A percentile compares a stretch with the other conserved stretches of the same genome.
Conservation (phyloP, 2,797 vertebrate species). For the Crax fasciolata region DNA sequence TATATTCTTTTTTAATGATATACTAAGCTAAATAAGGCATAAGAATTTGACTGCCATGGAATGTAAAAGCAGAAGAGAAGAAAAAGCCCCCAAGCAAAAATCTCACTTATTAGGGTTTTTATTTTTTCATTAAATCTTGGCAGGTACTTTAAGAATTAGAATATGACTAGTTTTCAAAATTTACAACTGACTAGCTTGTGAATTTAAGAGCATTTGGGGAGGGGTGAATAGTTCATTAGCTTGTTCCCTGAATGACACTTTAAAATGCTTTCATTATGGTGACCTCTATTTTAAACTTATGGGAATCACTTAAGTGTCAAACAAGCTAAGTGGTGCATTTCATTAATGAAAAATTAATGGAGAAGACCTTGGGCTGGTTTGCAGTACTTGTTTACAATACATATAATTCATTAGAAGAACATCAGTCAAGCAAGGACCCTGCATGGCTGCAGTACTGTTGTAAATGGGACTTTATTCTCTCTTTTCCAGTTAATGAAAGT, state of each 20-base stretch:
- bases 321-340: conserved; percentile 83
- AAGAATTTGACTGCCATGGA: neutral
- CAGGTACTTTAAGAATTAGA: conserved; percentile 64
- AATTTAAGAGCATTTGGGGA: conserved; percentile 70
- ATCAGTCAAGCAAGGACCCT: conserved; percentile 73
- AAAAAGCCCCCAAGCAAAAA: conserved; percentile 5
- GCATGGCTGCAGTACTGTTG: conserved; percentile 49
- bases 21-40: neutral
- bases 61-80: neutral
- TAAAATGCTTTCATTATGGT: conserved; percentile 72
- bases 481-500: conserved; percentile 81
- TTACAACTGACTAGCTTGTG: conserved; percentile 59
- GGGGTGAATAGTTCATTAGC: conserved; percentile 68
- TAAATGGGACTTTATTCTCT: conserved; percentile 78
- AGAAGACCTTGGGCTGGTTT: conserved; percentile 79
- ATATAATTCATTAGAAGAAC: conserved; percentile 82
- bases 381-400: conserved; percentile 82
- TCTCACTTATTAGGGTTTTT: conserved; percentile 22
- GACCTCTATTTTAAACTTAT: conserved; percentile 83
- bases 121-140: conserved; percentile 53
- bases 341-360: conserved; percentile 86
- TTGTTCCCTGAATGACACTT: conserved; percentile 75
- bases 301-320: conserved; percentile 81
- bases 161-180: conserved; percentile 59
- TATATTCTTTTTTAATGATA: neutral